A percentile compares a stretch with the other conserved stretches of the same genome.
Evolutionary conservation across 2,888 invertebrate species (phyloP).

Genomic region (Drosophila barbarae): DNA sequence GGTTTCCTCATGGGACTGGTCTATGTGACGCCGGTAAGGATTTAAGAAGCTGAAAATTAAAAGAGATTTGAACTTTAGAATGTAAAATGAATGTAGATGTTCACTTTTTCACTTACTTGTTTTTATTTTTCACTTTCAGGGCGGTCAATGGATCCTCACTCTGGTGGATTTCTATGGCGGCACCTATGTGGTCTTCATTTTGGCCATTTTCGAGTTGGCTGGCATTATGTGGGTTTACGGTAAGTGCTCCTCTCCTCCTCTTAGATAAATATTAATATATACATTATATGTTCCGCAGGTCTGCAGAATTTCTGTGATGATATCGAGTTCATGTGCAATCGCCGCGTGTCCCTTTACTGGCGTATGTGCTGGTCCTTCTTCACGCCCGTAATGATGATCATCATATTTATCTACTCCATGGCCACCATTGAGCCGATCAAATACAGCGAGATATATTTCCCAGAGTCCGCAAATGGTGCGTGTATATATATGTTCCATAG

Average conservation of each 20-base stretch:
- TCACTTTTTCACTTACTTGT: background rate
- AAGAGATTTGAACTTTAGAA: background rate
- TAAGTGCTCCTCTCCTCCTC: slow-evolving; percentile 50
- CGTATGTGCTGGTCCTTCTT: slow-evolving; percentile 87
- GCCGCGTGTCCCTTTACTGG: slow-evolving; percentile 86
- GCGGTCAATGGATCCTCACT: slow-evolving; percentile 83
- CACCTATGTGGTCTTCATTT: slow-evolving; percentile 82
- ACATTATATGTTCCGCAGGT: slow-evolving; percentile 70
- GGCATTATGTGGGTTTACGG: slow-evolving; percentile 84
- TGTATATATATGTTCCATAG: background rate
- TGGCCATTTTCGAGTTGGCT: slow-evolving; percentile 82
- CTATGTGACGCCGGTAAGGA: slow-evolving; percentile 86
- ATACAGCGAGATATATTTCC: slow-evolving; percentile 83
- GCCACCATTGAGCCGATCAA: slow-evolving; percentile 82
- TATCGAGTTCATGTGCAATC: slow-evolving; percentile 88
- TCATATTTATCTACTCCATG: slow-evolving; percentile 86
- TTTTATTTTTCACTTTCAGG: slow-evolving; percentile 78
- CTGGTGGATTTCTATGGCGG: slow-evolving; percentile 84
- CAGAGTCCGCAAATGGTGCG: slow-evolving; percentile 82
- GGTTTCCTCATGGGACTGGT: slow-evolving; percentile 85
- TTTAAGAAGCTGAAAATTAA: slow-evolving; percentile 70
- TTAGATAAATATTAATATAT: background rate
- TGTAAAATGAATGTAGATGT: no score
- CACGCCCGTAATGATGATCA: slow-evolving; percentile 85
- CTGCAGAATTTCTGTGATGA: slow-evolving; percentile 84